Conservation (phyloP, 2,113 vertebrate genomes). For the Toxotes jaculatrix region DNA sequence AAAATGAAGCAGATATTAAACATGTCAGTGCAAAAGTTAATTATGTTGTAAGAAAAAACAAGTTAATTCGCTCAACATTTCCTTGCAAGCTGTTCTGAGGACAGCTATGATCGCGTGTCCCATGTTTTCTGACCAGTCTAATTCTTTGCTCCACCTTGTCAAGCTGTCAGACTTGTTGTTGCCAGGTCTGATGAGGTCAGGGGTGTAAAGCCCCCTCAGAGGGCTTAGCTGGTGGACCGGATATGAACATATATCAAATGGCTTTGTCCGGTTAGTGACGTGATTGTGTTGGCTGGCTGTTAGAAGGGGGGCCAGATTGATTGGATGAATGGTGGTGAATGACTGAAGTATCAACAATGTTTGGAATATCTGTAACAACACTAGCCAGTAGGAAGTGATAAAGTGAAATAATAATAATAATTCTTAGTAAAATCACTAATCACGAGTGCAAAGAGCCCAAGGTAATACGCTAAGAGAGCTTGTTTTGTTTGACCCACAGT, state of each 20-base stretch:
- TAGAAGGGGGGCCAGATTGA: constrained; percentile 22
- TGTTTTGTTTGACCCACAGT: no score
- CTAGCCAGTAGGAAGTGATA: neutral
- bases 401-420: constrained; percentile 6
- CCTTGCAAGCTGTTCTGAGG: neutral
- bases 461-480: no score
- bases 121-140: constrained; percentile 12
- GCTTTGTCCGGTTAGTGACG: constrained; percentile 14
- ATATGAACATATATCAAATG: constrained; percentile 53
- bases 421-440: neutral
- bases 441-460: no score
- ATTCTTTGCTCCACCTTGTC: constrained; percentile 41
- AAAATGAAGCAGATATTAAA: no score
- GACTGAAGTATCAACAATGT: neutral
- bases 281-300: constrained; percentile 18
- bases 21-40: neutral
- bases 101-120: neutral
- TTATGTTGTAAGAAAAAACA: neutral
- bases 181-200: constrained; percentile 58
- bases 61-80: neutral
- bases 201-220: constrained; percentile 43
- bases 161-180: constrained; percentile 43
- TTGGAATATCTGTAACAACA: neutral
- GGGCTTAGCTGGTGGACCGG: constrained; percentile 35
- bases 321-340: neutral